These are phyloP conservation scores for Glyphotaelius pellucidus DNA, from an alignment of 2,888 invertebrate species.

Conservation along the genomic window DNA sequence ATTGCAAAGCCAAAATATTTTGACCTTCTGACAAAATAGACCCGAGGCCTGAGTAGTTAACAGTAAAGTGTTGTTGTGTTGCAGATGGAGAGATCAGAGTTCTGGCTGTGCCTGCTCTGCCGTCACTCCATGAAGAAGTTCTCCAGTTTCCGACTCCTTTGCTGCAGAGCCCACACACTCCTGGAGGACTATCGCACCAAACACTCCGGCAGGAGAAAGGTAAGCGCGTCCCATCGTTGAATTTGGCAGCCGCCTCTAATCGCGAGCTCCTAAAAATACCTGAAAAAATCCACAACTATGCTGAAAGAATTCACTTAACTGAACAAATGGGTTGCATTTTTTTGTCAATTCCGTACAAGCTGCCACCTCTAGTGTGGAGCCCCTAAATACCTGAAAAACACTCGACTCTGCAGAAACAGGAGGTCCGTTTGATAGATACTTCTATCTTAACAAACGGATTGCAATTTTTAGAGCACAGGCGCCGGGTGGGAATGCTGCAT, in stretches of 20 bases:
- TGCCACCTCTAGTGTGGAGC: neutral
- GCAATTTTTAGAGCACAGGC: too few species aligned
- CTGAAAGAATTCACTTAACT: too few species aligned
- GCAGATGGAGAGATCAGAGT: neutral
- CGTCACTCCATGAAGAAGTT: constrained; percentile 30
- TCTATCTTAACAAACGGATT: too few species aligned
- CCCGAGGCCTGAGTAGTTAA: neutral
- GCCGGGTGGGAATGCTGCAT: too few species aligned
- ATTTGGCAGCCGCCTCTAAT: neutral
- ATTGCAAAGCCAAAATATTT: too few species aligned
- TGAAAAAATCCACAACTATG: too few species aligned
- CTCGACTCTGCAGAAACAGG: too few species aligned
- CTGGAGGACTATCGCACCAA: constrained; percentile 5
- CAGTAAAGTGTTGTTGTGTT: neutral
- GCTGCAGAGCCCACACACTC: neutral
- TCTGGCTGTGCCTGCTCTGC: constrained; percentile 37
- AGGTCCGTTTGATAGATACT: too few species aligned
- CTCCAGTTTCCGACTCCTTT: neutral
- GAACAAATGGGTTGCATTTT: neutral
- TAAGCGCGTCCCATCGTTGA: neutral
- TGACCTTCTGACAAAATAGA: too few species aligned
- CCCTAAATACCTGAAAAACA: too few species aligned
- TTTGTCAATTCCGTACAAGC: neutral
- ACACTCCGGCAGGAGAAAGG: neutral
- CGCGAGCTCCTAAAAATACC: too few species aligned